Evolutionary conservation across 2,113 vertebrate genomes (phyloP), one percentile per base, ranked within the genome.

Genomic region (Glaucidium brasilianum): DNA sequence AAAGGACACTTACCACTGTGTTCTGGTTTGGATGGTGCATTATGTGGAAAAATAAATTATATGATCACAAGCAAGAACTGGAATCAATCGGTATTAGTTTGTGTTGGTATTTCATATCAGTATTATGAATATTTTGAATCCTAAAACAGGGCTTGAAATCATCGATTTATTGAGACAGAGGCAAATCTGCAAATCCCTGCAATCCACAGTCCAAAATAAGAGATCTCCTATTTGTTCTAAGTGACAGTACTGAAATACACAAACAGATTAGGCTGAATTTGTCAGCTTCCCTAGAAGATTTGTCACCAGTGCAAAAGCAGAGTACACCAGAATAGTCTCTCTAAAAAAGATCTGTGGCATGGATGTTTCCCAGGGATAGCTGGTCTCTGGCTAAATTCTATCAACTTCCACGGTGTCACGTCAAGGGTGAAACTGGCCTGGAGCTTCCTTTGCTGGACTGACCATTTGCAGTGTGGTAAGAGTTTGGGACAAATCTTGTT

Each of bases 1-100:
- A 98, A 98, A 98, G 96, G 96, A 93, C 98, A 98, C 98, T 98
- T 98, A 98, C 98, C 98, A 98, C 95, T 96, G 97, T 96, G 92
- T 88, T 96, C 95, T 94, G 95, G 55, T 94, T 96, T 95, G 95
- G 92, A 82, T 93, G 94, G 94, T 96, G 96, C 96, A 89, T 90
- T 92, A 83, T 72, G 92, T 93, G 90, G 66, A 91, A 94, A 97
- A 95, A 92, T 68, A 96, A 93, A 90, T 94, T 89, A 91, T 25
- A 90, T 83, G 85, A 96, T 85, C 88, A 92, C 88, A 95, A 94
- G 49, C 68, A 95, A 94, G 78, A 89, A 62, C 82, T 95, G 91
- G 77, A 93, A 88, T 89, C 90, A 62, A 39, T 86, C 23, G 34
- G 27, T 67, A 92, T 81, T 95, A 96, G 67, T 87, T 82, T 90